A percentile compares a stretch with the other conserved stretches of the same genome.
Evolutionary conservation across 2,888 invertebrate genomes (phyloP).

Genomic region (Anoplius nigerrimus): DNA sequence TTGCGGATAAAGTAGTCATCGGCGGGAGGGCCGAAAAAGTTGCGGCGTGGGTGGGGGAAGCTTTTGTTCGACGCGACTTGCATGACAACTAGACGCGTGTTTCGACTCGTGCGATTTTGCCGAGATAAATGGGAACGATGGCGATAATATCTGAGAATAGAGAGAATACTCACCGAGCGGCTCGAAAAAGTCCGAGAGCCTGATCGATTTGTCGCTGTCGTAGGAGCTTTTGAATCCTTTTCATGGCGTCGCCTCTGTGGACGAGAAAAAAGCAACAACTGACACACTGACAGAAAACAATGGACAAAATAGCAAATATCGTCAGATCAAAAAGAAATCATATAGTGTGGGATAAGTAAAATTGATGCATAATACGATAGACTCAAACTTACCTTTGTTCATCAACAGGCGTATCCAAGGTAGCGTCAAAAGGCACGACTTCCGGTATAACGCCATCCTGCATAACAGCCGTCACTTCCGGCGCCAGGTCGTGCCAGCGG

Average conservation of each 20-base stretch:
- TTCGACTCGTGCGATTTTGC: conserved; percentile 18
- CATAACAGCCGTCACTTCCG: conserved; percentile 80
- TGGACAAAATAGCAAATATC: not conserved
- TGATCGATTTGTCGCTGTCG: conserved; percentile 84
- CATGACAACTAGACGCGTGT: conserved; percentile 19
- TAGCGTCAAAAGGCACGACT: conserved; percentile 90
- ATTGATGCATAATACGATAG: not conserved
- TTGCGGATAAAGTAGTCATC: too few relatives aligned
- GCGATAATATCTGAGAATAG: conserved; percentile 23
- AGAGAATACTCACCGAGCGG: conserved; percentile 79
- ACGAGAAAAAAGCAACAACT: not conserved
- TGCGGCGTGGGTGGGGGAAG: too few relatives aligned
- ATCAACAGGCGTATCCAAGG: conserved; percentile 88
- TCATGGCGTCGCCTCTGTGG: conserved; percentile 89
- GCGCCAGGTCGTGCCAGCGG: conserved; percentile 82
- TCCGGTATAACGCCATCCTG: conserved; percentile 79
- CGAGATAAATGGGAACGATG: conserved; percentile 29
- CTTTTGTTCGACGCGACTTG: not conserved
- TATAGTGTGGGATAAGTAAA: conserved; percentile 3
- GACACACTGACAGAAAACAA: too few relatives aligned
- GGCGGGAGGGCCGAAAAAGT: too few relatives aligned
- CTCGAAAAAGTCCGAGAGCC: conserved; percentile 88
- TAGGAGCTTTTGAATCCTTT: conserved; percentile 87
- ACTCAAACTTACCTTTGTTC: conserved; percentile 86
- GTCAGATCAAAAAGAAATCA: too few relatives aligned